Evolutionary conservation across 2,113 vertebrate genomes (phyloP).

Genomic region (Fulica atra): DNA sequence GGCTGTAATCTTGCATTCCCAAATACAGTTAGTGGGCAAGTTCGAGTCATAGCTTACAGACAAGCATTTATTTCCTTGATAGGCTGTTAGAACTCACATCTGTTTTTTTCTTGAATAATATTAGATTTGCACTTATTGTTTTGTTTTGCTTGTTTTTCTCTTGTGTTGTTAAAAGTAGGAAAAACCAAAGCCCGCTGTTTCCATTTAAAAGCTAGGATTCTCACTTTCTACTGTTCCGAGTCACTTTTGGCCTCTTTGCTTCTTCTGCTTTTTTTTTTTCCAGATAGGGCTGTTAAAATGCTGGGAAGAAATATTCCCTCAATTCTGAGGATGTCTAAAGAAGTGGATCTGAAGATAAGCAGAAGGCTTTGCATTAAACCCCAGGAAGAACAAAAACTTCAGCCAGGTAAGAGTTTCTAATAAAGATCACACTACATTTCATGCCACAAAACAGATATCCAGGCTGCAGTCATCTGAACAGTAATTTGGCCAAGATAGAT

Average conservation of each 20-base stretch:
- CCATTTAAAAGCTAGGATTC: neutral
- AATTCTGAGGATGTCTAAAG: neutral
- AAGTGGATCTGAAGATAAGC: neutral
- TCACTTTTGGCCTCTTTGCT: neutral
- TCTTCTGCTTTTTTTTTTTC: neutral
- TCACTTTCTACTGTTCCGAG: neutral
- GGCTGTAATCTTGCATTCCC: neutral
- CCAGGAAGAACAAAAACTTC: neutral
- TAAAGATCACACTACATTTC: neutral
- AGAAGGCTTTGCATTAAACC: conserved; percentile 69
- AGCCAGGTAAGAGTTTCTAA: neutral
- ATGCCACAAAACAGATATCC: fast-evolving
- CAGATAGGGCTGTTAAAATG: conserved; percentile 52
- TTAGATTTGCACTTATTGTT: neutral
- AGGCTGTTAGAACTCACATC: neutral
- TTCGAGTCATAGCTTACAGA: neutral
- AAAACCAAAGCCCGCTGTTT: neutral
- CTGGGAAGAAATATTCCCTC: conserved; percentile 49
- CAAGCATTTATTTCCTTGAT: neutral
- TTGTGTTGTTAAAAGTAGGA: neutral
- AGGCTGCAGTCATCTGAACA: neutral
- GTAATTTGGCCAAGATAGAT: neutral
- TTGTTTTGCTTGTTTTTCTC: neutral
- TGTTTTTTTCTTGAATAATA: neutral
- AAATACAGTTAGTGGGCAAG: neutral